These are phyloP conservation scores for Cantharis rufa DNA, from an alignment of 2,888 invertebrate species.

Conservation along the genomic window DNA sequence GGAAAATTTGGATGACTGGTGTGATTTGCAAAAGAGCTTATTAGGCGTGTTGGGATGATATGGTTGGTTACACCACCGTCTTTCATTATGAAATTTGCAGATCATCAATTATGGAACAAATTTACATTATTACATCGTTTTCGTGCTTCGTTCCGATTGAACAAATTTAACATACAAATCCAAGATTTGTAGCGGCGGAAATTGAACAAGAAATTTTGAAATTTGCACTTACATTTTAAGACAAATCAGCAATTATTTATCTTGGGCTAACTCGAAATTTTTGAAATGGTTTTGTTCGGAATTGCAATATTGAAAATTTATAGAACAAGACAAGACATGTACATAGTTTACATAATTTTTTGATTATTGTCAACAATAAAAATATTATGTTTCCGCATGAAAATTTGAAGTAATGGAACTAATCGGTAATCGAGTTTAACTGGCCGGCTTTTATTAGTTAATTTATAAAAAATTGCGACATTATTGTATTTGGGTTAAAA, in stretches of 20 bases:
- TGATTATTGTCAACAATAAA: conserved; percentile 15
- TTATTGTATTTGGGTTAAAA: not conserved
- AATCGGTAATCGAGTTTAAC: conserved; percentile 7
- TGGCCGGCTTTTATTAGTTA: not conserved
- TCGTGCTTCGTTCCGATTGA: not conserved
- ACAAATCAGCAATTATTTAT: not conserved
- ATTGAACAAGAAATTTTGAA: conserved; percentile 1
- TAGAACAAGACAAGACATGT: conserved; percentile 8
- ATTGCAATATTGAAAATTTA: conserved; percentile 13
- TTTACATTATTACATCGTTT: conserved; percentile 6
- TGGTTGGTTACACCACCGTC: not conserved
- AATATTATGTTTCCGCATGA: conserved; percentile 15
- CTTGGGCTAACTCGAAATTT: not conserved
- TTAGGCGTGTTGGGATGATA: not conserved
- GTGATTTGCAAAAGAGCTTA: not conserved
- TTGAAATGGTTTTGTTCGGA: not conserved
- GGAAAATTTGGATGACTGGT: not conserved
- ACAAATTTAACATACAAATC: not conserved
- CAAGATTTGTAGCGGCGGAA: not conserved
- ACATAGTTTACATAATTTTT: conserved; percentile 18
- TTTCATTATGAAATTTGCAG: not conserved
- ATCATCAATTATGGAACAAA: not conserved
- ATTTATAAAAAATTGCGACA: not conserved
- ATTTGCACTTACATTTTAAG: not conserved
- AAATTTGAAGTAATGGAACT: conserved; percentile 18